Evolutionary conservation across 2,797 vertebrate genomes (phyloP).

Genomic region (Schizopygopsis malacanthus): DNA sequence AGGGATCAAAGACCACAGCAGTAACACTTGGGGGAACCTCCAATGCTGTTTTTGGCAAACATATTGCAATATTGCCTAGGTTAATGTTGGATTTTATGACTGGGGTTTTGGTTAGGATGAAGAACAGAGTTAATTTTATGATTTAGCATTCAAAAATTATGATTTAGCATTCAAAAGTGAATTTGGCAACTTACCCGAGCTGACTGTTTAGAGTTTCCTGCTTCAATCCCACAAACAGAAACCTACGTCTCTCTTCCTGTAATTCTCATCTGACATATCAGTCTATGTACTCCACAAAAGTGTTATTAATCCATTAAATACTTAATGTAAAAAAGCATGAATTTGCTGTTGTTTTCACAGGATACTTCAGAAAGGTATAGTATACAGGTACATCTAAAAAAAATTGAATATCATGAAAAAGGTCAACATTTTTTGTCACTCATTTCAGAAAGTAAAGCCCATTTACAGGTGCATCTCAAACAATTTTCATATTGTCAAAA

Average conservation of each 20-base stretch:
- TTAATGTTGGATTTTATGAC: slow-evolving; percentile 38
- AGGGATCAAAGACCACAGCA: slow-evolving; percentile 43
- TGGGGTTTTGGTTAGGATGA: slow-evolving; percentile 32
- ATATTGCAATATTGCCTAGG: slow-evolving; percentile 22
- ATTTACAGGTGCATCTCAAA: too few species aligned
- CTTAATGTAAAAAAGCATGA: neutral
- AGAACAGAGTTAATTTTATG: neutral
- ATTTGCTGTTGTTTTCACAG: neutral
- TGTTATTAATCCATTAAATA: neutral
- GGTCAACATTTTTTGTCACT: too few species aligned
- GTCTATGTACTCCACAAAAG: neutral
- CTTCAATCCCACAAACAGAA: neutral
- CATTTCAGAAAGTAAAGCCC: too few species aligned
- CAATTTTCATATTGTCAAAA: too few species aligned
- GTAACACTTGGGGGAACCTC: slow-evolving; percentile 16
- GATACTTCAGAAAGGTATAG: neutral
- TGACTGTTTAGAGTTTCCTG: neutral
- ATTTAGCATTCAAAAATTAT: neutral
- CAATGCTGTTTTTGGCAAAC: slow-evolving; percentile 28
- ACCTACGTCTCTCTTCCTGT: neutral
- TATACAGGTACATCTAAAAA: too few species aligned
- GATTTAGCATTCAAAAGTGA: slow-evolving; percentile 7
- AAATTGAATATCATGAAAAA: too few species aligned
- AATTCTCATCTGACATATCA: neutral
- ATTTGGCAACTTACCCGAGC: slow-evolving; percentile 6